Evolutionary conservation across 2,888 invertebrate species (phyloP).

Genomic region (Tetramorium bicarinatum): DNA sequence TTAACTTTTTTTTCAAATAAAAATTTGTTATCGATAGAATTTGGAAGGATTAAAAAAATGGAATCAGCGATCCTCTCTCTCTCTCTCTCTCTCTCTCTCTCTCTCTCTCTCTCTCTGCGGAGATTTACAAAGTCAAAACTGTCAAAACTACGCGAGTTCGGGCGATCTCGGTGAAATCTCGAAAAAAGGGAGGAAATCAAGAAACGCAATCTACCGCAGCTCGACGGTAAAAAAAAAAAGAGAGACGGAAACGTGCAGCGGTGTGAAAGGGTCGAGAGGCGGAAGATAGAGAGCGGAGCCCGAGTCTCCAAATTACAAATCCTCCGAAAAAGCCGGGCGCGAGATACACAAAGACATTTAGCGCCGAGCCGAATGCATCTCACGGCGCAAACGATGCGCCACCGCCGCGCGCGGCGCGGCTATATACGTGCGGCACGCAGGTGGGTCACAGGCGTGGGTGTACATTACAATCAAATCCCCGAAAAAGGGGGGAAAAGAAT

Average conservation of each 20-base stretch:
- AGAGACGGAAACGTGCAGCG: slow-evolving; percentile 27
- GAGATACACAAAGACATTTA: slow-evolving; percentile 61
- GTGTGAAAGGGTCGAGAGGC: not conserved
- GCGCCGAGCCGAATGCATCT: slow-evolving; percentile 36
- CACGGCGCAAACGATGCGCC: slow-evolving; percentile 56
- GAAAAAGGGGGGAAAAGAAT: slow-evolving; percentile 81
- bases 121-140: slow-evolving; percentile 10
- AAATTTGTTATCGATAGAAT: not conserved
- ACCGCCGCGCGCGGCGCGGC: slow-evolving; percentile 25
- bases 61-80: not conserved
- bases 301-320: slow-evolving; percentile 61
- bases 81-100: no score
- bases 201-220: slow-evolving; percentile 54
- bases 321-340: slow-evolving; percentile 60
- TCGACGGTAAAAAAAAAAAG: slow-evolving; percentile 9
- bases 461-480: slow-evolving; percentile 83
- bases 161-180: slow-evolving; percentile 35
- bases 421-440: slow-evolving; percentile 49
- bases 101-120: no score
- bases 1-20: not conserved
- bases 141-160: not conserved
- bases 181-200: slow-evolving; percentile 51
- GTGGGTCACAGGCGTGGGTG: slow-evolving; percentile 69
- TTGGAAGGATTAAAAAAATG: not conserved
- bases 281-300: slow-evolving; percentile 2